A percentile compares a stretch with the other conserved stretches of the same genome.
These are phyloP conservation scores for Strigamia crassipes DNA, from an alignment of 2,888 invertebrate species.

Conservation along the genomic window DNA sequence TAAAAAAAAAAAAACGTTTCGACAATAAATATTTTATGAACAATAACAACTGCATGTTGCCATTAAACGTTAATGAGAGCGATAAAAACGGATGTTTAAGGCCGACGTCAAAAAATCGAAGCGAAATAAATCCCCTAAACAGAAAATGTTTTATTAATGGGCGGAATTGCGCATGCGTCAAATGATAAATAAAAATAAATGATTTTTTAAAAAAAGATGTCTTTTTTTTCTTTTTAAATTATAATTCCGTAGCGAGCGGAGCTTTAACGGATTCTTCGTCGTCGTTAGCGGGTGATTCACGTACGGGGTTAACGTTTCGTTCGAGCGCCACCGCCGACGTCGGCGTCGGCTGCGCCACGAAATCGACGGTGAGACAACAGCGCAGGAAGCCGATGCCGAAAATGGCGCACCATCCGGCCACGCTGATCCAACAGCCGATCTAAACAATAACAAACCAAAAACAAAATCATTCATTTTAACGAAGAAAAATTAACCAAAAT, in stretches of 20 bases:
- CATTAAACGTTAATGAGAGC: not conserved
- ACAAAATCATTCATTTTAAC: no score
- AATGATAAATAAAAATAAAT: no score
- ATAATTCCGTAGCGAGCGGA: not conserved
- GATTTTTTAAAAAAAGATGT: not conserved
- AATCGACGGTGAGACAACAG: constrained; percentile 26
- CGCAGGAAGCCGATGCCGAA: not conserved
- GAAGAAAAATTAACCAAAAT: no score
- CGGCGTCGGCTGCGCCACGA: not conserved
- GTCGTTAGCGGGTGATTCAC: not conserved
- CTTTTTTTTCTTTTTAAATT: not conserved
- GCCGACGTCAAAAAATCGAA: not conserved
- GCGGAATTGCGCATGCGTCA: not conserved
- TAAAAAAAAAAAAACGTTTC: no score
- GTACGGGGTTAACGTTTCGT: not conserved
- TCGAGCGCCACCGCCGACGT: not conserved
- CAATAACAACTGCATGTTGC: no score
- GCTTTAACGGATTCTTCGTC: not conserved
- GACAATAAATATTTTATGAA: no score
- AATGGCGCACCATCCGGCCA: constrained; percentile 27
- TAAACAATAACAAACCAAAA: not conserved
- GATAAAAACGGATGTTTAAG: no score
- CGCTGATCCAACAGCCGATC: constrained; percentile 33
- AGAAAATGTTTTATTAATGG: not conserved
- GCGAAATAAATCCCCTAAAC: no score